Evolutionary conservation across 2,797 vertebrate species (phyloP), one percentile per base, ranked within the genome.

Genomic region (Siniperca undulata): DNA sequence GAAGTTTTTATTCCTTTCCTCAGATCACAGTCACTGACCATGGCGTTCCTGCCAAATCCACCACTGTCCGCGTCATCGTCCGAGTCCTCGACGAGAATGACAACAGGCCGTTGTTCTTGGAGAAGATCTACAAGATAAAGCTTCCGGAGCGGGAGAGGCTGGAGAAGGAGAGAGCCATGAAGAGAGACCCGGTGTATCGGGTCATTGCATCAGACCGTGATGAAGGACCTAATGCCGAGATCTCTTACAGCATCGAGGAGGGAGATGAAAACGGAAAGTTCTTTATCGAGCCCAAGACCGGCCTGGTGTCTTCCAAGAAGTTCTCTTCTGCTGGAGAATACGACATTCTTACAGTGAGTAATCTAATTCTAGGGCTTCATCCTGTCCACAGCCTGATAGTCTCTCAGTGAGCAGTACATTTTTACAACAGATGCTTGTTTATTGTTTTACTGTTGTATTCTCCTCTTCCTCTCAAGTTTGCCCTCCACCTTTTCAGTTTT

Each of bases 241-340:
- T 99, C 92, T 99, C 98, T 8, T 99, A 99, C 93, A 99, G 97
- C 94, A 99, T 99, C 14, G 98, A 99, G 77, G 98, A 97, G 0
- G 98, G 98, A 38, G 97, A 99, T 20, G 99, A 99, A 46, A 96
- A 96, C 0, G 97, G 97, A 34, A 98, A 97, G 83, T 99, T 99
- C 88, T 99, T 99, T 24, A 99, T 99, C 19, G 99, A 99, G 80
- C 98, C 99, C 0, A 99, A 98, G 95, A 99, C 98, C 0, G 99
- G 99, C 48, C 86, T 97, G 74, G 98, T 99, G 88, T 99, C 97
- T 0, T 98, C 98, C 59, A 99, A 97, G 92, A 99, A 98, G 91
- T 95, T 96, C 89, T 99, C 97, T 20, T 96, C 96, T 42, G 97
- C 97, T 2, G 97, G 96, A 78, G 98, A 99, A 87, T 99, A 99